A percentile compares a stretch with the other conserved stretches of the same genome.
phyloP scores from a whole-genome alignment of 2,797 vertebrate genomes.

The Pampus argenteus region DNA sequence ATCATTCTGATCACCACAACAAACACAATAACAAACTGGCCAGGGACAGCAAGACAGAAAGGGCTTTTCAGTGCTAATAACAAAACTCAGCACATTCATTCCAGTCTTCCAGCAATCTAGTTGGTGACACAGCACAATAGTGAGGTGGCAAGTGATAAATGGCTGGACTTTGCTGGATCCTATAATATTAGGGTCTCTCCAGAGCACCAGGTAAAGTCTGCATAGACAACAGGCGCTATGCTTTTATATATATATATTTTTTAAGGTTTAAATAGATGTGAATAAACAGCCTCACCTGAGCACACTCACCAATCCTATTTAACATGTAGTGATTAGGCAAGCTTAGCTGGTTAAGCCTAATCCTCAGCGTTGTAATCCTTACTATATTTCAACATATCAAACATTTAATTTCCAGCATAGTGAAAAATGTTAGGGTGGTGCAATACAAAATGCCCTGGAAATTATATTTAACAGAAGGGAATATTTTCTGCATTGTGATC shows the following conservation, averaged over 20 bases:
- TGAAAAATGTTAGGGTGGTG: conserved; percentile 33
- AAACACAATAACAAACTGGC: conserved; percentile 43
- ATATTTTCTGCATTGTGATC: conserved; percentile 19
- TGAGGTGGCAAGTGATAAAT: conserved; percentile 70
- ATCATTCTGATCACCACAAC: conserved; percentile 44
- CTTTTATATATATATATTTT: conserved; percentile 21
- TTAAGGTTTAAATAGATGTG: conserved; percentile 44
- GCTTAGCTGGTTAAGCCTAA: conserved; percentile 78
- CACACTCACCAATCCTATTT: conserved; percentile 66
- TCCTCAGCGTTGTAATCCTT: conserved; percentile 73
- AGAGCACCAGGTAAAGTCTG: conserved; percentile 18
- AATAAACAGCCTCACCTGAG: conserved; percentile 77
- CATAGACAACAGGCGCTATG: conserved; percentile 21
- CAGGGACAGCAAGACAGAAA: conserved; percentile 39
- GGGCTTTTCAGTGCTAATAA: conserved; percentile 29
- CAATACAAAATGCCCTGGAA: conserved; percentile 27
- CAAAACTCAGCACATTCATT: conserved; percentile 59
- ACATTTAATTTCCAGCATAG: conserved; percentile 69
- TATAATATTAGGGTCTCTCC: conserved; percentile 41
- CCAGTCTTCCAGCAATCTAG: conserved; percentile 54
- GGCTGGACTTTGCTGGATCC: conserved; percentile 41
- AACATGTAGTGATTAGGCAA: conserved; percentile 70
- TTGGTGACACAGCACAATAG: conserved; percentile 55
- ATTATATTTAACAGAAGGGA: conserved; percentile 30
- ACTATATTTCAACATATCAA: conserved; percentile 71